A percentile compares a stretch with the other conserved stretches of the same genome.
Conservation (phyloP, 2,888 invertebrate species). For the Apamea sordens region DNA sequence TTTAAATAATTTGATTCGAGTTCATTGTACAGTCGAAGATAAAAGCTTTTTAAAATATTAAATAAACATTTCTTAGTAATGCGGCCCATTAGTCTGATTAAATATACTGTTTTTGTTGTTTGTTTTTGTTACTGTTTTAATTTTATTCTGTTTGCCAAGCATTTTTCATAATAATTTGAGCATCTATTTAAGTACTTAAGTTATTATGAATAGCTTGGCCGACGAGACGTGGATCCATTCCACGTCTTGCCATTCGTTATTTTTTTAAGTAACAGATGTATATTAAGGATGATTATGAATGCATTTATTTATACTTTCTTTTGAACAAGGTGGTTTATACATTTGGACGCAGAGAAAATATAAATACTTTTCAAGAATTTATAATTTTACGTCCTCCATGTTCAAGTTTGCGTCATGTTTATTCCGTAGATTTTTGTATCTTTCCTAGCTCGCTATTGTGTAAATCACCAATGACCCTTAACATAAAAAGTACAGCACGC, state of each 20-base stretch:
- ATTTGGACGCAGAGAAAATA: neutral
- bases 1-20: neutral
- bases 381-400: neutral
- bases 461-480: slow-evolving; percentile 21
- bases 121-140: slow-evolving; percentile 11
- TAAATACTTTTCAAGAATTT: neutral
- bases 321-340: neutral
- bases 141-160: neutral
- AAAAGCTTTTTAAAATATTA: slow-evolving; percentile 16
- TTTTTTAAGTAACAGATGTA: slow-evolving; percentile 12
- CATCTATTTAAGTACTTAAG: neutral
- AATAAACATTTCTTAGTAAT: neutral
- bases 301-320: neutral
- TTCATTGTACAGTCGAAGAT: slow-evolving; percentile 28
- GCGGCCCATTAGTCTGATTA: slow-evolving; percentile 4
- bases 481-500: slow-evolving; percentile 16
- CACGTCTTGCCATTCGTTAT: neutral
- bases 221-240: neutral
- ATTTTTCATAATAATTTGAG: neutral
- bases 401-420: neutral
- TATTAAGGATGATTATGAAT: neutral
- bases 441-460: neutral
- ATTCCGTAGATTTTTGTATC: neutral
- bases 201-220: neutral
- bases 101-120: neutral